Percentiles rank a stretch among this genome's conserved stretches.
Evolutionary conservation across 2,797 vertebrate species (phyloP).

Genomic region (Poliocrania exsul): DNA sequence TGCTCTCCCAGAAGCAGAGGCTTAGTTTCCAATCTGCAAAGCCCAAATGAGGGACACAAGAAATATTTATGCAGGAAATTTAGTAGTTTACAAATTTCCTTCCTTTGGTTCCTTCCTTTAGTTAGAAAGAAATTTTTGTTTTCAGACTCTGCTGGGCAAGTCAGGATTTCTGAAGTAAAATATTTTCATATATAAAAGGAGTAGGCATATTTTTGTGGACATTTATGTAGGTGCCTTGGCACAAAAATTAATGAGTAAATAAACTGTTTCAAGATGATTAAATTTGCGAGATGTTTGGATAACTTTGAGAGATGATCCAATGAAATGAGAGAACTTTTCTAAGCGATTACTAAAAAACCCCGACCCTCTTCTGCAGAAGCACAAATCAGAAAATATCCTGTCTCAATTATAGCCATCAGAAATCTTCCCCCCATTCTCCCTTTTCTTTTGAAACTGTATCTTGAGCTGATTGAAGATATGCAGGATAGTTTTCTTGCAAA

Average conservation of each 20-base stretch:
- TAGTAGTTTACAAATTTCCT: constrained; percentile 60
- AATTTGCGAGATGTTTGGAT: not conserved
- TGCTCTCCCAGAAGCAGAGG: not conserved
- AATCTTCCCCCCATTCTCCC: not conserved
- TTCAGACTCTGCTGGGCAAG: not conserved
- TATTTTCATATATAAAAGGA: not conserved
- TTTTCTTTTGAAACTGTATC: not conserved
- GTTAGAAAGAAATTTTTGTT: not conserved
- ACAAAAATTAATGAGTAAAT: not conserved
- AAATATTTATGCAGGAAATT: constrained; percentile 59
- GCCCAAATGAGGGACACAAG: not conserved
- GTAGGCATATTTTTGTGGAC: not conserved
- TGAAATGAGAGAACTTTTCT: not conserved
- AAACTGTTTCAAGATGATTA: not conserved
- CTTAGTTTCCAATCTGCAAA: not conserved
- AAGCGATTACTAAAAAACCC: not conserved
- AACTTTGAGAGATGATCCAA: not conserved
- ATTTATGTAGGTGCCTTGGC: not conserved
- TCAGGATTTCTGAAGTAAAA: constrained; percentile 13
- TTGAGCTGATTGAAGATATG: not conserved
- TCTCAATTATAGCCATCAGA: not conserved
- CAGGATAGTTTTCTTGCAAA: not conserved
- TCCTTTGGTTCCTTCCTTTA: constrained; percentile 60
- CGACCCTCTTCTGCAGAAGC: not conserved
- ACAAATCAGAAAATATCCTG: not conserved